Percentiles rank a stretch among this genome's conserved stretches.
phyloP scores from a whole-genome alignment of 2,797 vertebrate species.

The Phaenicophaeus curvirostris region DNA sequence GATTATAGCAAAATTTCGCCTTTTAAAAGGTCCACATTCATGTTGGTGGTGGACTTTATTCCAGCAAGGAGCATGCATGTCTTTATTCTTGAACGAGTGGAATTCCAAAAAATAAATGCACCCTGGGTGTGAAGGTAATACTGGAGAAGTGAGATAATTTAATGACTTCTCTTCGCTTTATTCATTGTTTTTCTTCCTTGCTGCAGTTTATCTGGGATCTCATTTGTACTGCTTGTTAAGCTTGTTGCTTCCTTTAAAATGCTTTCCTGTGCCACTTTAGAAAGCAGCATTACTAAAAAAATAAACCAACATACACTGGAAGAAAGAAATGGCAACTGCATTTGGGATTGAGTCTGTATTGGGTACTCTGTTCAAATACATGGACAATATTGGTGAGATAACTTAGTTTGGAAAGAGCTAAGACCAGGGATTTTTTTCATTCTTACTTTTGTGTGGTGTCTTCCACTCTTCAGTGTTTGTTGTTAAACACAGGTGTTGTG shows the following conservation, averaged over 20 bases:
- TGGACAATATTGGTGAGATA: not conserved
- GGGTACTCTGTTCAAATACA: not conserved
- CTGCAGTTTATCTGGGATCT: not conserved
- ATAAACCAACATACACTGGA: not conserved
- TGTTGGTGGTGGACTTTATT: not conserved
- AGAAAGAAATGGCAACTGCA: not conserved
- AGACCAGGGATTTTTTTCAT: rapidly evolving
- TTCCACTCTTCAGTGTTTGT: not conserved
- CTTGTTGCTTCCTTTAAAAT: not conserved
- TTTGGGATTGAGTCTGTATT: not conserved
- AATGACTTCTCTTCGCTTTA: not conserved
- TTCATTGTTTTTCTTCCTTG: not conserved
- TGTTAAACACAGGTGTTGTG: not conserved
- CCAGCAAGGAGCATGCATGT: not conserved
- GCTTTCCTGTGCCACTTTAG: not conserved
- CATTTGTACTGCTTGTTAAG: not conserved
- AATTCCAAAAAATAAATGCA: not conserved
- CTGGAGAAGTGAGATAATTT: not conserved
- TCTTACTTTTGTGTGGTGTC: not conserved
- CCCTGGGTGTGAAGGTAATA: not conserved
- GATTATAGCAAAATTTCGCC: not conserved
- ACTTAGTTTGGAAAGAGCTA: not conserved
- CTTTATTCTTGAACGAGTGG: not conserved
- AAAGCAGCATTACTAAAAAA: not conserved
- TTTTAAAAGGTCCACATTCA: not conserved